Conservation (phyloP, 1,140 invertebrate genomes). For the Aphelinus certus region DNA sequence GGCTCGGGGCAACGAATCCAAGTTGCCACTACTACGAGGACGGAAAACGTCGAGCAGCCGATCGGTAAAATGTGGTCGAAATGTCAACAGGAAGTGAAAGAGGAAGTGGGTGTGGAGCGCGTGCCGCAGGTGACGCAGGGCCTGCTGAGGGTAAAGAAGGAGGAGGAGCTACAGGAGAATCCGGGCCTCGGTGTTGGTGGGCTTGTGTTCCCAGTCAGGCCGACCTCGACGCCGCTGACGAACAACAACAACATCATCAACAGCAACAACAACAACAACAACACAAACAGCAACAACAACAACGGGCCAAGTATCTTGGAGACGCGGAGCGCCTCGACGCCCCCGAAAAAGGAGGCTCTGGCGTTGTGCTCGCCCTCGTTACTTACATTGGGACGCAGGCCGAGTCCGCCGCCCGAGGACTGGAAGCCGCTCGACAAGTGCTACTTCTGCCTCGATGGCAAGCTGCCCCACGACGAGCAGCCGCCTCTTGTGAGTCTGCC, state of each 20-base stretch:
- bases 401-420: slow-evolving; percentile 73
- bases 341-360: slow-evolving; percentile 42
- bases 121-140: slow-evolving; percentile 58
- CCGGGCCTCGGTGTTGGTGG: slow-evolving; percentile 49
- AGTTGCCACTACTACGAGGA: no score
- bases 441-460: slow-evolving; percentile 87
- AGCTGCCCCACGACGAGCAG: slow-evolving; percentile 71
- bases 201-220: slow-evolving; percentile 35
- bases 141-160: slow-evolving; percentile 63
- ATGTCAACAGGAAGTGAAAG: slow-evolving; percentile 50
- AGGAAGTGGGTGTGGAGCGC: slow-evolving; percentile 55
- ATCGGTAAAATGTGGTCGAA: no score
- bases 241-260: slow-evolving; percentile 35
- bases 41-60: no score
- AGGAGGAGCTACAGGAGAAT: slow-evolving; percentile 61
- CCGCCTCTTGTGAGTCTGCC: slow-evolving; percentile 67
- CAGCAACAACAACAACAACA: slow-evolving; percentile 42
- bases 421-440: slow-evolving; percentile 88
- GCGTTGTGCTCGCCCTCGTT: slow-evolving; percentile 47
- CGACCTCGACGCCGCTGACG: slow-evolving; percentile 43
- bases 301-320: slow-evolving; percentile 48
- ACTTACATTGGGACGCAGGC: slow-evolving; percentile 51
- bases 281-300: slow-evolving; percentile 42
- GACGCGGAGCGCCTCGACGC: slow-evolving; percentile 41
- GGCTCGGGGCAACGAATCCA: no score